These are phyloP conservation scores for Ametastegia equiseti DNA, from an alignment of 2,888 invertebrate species.

Conservation along the genomic window DNA sequence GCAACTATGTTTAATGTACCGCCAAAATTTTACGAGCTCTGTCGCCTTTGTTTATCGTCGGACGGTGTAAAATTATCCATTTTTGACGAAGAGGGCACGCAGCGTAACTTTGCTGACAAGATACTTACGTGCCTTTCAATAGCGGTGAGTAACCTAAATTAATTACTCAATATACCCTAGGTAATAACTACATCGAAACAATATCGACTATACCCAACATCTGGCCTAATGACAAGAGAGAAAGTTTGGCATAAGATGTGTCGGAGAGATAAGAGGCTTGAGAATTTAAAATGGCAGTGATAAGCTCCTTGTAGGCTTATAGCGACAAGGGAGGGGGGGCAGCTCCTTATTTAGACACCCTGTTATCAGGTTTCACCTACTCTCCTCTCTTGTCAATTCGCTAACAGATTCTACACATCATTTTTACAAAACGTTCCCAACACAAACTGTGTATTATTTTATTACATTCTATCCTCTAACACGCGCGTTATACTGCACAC, in stretches of 20 bases:
- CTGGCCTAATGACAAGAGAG: conserved; percentile 67
- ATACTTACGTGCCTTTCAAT: conserved; percentile 74
- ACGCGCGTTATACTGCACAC: not conserved
- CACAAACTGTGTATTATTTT: not conserved
- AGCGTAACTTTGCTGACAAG: conserved; percentile 83
- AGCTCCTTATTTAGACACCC: conserved; percentile 74
- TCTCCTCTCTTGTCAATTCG: not conserved
- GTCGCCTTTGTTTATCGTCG: conserved; percentile 93
- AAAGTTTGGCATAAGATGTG: conserved; percentile 75
- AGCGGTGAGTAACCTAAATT: conserved; percentile 64
- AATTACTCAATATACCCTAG: not conserved
- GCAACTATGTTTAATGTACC: conserved; percentile 93
- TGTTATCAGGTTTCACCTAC: conserved; percentile 74
- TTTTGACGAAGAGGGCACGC: conserved; percentile 86
- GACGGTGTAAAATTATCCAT: conserved; percentile 87
- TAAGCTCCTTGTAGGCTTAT: conserved; percentile 63
- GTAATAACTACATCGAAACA: conserved; percentile 24
- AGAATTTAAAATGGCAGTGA: conserved; percentile 74
- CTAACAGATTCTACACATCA: conserved; percentile 12
- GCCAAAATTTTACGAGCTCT: conserved; percentile 95
- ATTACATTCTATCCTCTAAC: too few species aligned
- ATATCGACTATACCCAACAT: conserved; percentile 61
- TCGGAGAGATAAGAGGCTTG: conserved; percentile 73
- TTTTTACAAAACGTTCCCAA: conserved; percentile 22
- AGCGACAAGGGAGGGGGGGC: conserved; percentile 56